Evolutionary conservation across 1,140 invertebrate species (phyloP).

Genomic region (Wasmannia auropunctata): DNA sequence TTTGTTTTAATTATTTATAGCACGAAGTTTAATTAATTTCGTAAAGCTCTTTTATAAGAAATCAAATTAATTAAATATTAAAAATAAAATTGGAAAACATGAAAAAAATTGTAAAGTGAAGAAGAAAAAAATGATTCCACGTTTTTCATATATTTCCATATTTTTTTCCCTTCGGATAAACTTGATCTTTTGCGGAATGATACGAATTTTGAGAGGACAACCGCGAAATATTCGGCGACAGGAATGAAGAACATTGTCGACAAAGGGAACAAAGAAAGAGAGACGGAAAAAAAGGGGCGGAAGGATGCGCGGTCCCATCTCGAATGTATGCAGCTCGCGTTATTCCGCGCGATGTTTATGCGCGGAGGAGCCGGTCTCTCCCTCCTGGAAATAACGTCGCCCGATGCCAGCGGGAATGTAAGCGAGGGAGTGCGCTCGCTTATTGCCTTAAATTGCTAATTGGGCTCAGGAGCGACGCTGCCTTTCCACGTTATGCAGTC

Average conservation of each 20-base stretch:
- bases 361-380: conserved; percentile 39
- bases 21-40: neutral
- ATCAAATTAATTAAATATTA: neutral
- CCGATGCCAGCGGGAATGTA: conserved; percentile 62
- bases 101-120: neutral
- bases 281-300: conserved; percentile 37
- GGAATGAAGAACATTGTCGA: neutral
- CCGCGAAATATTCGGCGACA: neutral
- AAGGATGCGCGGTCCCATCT: conserved; percentile 40
- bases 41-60: neutral
- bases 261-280: conserved; percentile 1
- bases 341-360: conserved; percentile 68
- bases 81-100: neutral
- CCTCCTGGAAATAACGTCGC: conserved; percentile 66
- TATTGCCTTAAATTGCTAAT: conserved; percentile 84
- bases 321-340: conserved; percentile 67
- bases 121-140: neutral
- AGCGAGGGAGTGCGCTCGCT: conserved; percentile 69
- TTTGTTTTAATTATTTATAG: neutral
- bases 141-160: neutral
- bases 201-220: neutral
- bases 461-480: conserved; percentile 76
- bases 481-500: conserved; percentile 65
- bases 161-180: neutral
- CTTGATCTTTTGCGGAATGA: neutral